phyloP scores from a whole-genome alignment of 92 coral and sea anemone species.

The Zoanthus sociatus region DNA sequence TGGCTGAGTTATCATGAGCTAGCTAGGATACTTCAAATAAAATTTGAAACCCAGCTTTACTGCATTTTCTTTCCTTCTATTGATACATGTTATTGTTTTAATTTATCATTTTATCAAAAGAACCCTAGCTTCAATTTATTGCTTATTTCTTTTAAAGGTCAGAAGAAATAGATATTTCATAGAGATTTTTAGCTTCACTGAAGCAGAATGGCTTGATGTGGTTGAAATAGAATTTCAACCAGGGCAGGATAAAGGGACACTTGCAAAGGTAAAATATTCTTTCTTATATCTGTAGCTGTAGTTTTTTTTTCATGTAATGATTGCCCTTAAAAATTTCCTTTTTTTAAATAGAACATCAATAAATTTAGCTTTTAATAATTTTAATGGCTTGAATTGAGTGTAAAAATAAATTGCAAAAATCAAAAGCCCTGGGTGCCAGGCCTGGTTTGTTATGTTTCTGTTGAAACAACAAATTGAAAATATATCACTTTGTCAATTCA shows the following conservation, averaged over 20 bases:
- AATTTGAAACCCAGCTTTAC: neutral
- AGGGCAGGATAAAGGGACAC: slow-evolving; percentile 82
- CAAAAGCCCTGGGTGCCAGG: too few relatives aligned
- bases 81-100: neutral
- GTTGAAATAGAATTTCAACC: slow-evolving; percentile 98
- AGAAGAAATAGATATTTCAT: slow-evolving; percentile 74
- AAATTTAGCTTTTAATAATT: too few relatives aligned
- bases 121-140: neutral
- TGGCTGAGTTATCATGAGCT: neutral
- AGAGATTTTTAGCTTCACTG: slow-evolving; percentile 84
- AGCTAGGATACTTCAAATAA: neutral
- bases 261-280: slow-evolving; percentile 69
- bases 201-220: slow-evolving; percentile 94
- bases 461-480: too few relatives aligned
- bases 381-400: too few relatives aligned
- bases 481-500: too few relatives aligned
- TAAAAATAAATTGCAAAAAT: too few relatives aligned
- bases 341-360: too few relatives aligned
- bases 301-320: too few relatives aligned
- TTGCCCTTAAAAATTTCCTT: too few relatives aligned
- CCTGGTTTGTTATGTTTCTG: too few relatives aligned
- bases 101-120: neutral
- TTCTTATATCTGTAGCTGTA: neutral
- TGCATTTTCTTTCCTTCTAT: too few relatives aligned
- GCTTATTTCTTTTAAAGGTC: slow-evolving; percentile 62